Conservation (phyloP, 2,797 vertebrate genomes). For the Denticeps clupeoides region DNA sequence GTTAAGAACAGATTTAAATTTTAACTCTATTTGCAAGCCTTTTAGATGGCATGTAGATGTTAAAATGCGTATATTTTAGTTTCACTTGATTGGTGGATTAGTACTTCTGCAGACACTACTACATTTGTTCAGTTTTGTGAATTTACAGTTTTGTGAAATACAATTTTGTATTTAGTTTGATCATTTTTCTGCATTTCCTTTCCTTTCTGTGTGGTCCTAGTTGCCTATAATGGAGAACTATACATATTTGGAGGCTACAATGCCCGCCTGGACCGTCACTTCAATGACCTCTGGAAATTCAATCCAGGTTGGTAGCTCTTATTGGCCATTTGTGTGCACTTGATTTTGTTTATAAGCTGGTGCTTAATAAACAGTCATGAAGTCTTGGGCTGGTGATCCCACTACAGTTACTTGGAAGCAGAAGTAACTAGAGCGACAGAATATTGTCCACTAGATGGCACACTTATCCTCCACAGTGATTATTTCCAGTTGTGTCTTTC, state of each 20-base stretch:
- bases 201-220: constrained; percentile 40
- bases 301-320: constrained; percentile 72
- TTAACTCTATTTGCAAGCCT: too few species aligned
- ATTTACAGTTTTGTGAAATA: constrained; percentile 1
- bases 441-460: too few species aligned
- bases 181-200: background rate
- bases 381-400: too few species aligned
- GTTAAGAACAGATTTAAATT: too few species aligned
- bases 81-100: background rate
- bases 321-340: too few species aligned
- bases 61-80: constrained; percentile 10
- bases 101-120: background rate
- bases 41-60: too few species aligned
- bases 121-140: constrained; percentile 1
- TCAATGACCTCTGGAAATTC: constrained; percentile 97
- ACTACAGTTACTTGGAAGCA: too few species aligned
- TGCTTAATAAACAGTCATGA: too few species aligned
- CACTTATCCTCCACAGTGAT: too few species aligned
- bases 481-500: too few species aligned
- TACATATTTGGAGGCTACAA: constrained; percentile 98
- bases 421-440: too few species aligned
- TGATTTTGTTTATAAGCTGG: too few species aligned
- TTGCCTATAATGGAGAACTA: constrained; percentile 85
- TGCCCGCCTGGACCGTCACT: constrained; percentile 88
- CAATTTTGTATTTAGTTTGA: background rate